phyloP scores from a whole-genome alignment of 2,113 vertebrate genomes.

The Chaetorhynchus papuensis region DNA sequence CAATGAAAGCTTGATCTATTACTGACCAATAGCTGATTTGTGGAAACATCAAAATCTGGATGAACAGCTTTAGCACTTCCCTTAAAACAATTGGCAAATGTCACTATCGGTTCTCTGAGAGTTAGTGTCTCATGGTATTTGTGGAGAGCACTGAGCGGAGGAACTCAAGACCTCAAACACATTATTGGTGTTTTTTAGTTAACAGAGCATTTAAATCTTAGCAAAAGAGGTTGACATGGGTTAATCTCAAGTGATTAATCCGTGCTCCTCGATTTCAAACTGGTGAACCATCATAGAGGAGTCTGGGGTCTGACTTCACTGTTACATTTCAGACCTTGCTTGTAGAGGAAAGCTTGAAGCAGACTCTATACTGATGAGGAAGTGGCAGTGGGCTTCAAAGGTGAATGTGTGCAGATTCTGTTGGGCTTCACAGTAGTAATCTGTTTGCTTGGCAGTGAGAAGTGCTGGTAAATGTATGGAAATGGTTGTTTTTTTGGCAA shows the following conservation, averaged over 20 bases:
- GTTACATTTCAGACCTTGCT: background rate
- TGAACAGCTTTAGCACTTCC: background rate
- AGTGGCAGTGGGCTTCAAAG: background rate
- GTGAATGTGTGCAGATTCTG: background rate
- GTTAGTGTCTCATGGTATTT: background rate
- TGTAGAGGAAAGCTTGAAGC: background rate
- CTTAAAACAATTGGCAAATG: background rate
- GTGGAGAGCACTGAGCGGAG: rapidly evolving
- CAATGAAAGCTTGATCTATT: background rate
- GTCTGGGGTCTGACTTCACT: background rate
- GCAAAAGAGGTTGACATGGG: background rate
- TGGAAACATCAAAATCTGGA: background rate
- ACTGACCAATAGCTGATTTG: background rate
- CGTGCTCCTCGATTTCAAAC: background rate
- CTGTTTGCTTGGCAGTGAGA: background rate
- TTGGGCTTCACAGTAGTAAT: background rate
- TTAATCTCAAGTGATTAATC: background rate
- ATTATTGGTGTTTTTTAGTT: background rate
- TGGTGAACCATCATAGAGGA: background rate
- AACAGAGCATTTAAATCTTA: background rate
- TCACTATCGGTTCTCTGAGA: background rate
- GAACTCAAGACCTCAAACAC: background rate
- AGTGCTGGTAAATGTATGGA: background rate
- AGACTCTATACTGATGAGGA: background rate
- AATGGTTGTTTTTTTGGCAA: background rate